Percentiles rank a stretch among this genome's conserved stretches.
Conservation (phyloP, 2,888 invertebrate species). For the Dinocampus coccinellae region DNA sequence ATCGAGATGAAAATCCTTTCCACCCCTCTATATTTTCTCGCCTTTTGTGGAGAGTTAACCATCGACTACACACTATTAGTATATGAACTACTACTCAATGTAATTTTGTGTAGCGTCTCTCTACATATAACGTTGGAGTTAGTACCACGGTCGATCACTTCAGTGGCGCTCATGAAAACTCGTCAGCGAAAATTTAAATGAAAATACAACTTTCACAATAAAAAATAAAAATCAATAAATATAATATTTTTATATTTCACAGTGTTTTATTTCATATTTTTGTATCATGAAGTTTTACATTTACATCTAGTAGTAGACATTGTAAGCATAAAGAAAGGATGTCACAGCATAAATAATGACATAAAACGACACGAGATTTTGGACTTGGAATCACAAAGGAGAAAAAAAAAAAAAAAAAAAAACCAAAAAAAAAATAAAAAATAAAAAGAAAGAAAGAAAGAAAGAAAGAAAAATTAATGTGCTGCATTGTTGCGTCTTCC, state of each 20-base stretch:
- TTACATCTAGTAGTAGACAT: not conserved
- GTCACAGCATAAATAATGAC: constrained; percentile 3
- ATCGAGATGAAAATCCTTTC: constrained; percentile 1
- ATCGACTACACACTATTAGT: not conserved
- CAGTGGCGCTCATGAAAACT: not conserved
- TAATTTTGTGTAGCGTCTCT: not conserved
- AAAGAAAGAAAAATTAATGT: constrained; percentile 49
- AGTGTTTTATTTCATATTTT: not conserved
- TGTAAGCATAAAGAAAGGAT: not conserved
- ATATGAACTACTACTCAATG: not conserved
- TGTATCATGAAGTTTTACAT: not conserved
- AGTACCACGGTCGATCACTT: too few species aligned
- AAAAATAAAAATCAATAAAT: not conserved
- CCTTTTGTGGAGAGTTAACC: not conserved
- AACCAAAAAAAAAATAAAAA: too few species aligned
- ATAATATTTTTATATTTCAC: not conserved
- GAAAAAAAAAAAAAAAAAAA: not conserved
- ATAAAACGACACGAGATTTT: not conserved
- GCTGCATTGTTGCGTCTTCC: constrained; percentile 60
- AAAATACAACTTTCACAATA: not conserved
- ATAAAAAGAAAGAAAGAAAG: too few species aligned
- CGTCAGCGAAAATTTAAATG: not conserved
- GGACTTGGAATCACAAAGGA: not conserved
- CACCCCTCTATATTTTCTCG: not conserved
- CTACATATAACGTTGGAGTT: too few species aligned